Evolutionary conservation across 2,113 vertebrate genomes (phyloP).

Genomic region (Dasyornis broadbenti): DNA sequence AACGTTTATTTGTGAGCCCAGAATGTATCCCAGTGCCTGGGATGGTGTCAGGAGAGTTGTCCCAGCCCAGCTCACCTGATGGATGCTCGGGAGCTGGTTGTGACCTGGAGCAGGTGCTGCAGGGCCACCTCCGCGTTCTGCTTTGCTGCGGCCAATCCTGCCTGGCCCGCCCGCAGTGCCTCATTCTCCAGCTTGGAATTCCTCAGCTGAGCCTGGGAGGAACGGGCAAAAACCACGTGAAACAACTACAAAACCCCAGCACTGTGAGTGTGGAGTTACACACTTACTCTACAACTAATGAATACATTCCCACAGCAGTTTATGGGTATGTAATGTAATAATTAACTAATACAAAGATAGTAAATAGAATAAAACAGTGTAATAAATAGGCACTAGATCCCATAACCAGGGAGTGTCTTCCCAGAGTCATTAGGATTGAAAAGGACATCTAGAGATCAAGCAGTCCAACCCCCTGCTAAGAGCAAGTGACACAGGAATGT

Average conservation of each 20-base stretch:
- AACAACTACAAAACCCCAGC: rapidly evolving
- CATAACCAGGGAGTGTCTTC: background rate
- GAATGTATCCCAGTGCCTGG: rapidly evolving
- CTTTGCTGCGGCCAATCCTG: slow-evolving; percentile 71
- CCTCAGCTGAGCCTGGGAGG: slow-evolving; percentile 73
- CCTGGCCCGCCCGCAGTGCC: slow-evolving; percentile 71
- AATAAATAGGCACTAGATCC: background rate
- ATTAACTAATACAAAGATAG: background rate
- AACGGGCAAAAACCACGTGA: rapidly evolving
- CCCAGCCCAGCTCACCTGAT: slow-evolving; percentile 72
- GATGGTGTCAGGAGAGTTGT: rapidly evolving
- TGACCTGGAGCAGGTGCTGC: slow-evolving; percentile 76
- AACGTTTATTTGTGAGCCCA: rapidly evolving
- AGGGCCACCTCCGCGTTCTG: slow-evolving; percentile 82
- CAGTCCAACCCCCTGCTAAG: background rate
- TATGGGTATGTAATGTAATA: background rate
- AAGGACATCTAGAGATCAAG: background rate
- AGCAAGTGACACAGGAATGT: background rate
- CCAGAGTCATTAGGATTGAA: background rate
- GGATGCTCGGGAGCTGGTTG: slow-evolving; percentile 70
- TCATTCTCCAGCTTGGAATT: slow-evolving; percentile 69
- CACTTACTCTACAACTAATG: rapidly evolving
- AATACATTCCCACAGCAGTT: rapidly evolving
- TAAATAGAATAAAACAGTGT: rapidly evolving
- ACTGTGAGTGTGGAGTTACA: too few relatives aligned